Conservation (phyloP, 2,888 invertebrate genomes). For the Cataglyphis altisquamis region DNA sequence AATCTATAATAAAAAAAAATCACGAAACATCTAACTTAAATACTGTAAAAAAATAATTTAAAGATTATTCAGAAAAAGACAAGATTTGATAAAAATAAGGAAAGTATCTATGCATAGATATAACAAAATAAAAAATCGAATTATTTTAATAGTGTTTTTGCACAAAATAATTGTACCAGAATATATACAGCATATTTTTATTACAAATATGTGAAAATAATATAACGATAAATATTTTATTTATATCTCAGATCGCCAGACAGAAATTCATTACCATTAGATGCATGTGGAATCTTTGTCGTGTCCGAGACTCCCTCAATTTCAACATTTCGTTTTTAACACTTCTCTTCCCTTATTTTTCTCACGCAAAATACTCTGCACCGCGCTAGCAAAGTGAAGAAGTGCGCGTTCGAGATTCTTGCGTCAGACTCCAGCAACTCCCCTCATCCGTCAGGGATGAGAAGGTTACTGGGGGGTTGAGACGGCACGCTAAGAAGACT, state of each 20-base stretch:
- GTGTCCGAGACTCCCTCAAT: background rate
- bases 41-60: background rate
- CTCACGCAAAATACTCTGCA: slow-evolving; percentile 26
- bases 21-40: background rate
- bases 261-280: background rate
- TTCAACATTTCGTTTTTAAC: background rate
- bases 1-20: background rate
- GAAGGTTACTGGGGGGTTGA: slow-evolving; percentile 1
- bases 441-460: background rate
- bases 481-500: slow-evolving; percentile 37
- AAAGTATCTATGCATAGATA: background rate
- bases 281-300: background rate
- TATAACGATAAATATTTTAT: background rate
- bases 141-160: background rate
- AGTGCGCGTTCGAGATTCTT: slow-evolving; percentile 58
- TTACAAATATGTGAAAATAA: background rate
- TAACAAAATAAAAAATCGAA: background rate
- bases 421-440: slow-evolving; percentile 34
- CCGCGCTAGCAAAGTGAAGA: slow-evolving; percentile 50
- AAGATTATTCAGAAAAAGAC: background rate
- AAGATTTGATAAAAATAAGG: background rate
- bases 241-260: background rate
- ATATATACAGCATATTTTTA: background rate
- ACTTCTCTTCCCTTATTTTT: slow-evolving; percentile 22
- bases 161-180: background rate